Base-by-base conservation (phyloP, 2,888 invertebrate genomes). In the Spodoptera picta region DNA sequence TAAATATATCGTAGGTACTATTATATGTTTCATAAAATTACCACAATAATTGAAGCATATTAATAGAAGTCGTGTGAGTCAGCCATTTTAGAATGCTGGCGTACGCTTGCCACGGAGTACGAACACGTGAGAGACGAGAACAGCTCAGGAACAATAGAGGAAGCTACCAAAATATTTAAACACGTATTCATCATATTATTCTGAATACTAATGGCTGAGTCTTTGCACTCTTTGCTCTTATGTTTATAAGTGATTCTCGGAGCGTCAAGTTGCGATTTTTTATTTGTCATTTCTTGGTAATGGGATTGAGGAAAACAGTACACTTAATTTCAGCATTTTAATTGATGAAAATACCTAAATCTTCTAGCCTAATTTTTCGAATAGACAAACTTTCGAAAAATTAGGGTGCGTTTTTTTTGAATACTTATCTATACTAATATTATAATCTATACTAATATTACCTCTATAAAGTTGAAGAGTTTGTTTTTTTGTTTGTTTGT, bases 51-150 rank as follows among this genome's bases (percentile, higher is more conserved):
- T 73, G 54, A 48, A 63, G 63, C 24, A 44, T 71, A 63, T 73
- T 68, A 71, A 59, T 71, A 68, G 63, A 62, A 58, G 12, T 49
- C 51, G 62, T 58, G 9, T 70, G 73, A 71, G 48, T 68, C 71
- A 73, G 45, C 12, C 45, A 36, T 48, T 63, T 23, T 19, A 68
- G 63, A 68, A 55, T 63, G 73, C 41, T 55, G 50, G 24, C 57
- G 50, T 31, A 47, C 50, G 46, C 42, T 52, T 27, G 50, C 50
- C 27, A 27, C 57, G 45, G 43, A 42, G 41, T 54, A 63, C 58
- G 69, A 57, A 55, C 54, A 52, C 44, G 24, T 36, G 36, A 36
- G 31, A 19, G 24, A 24, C 31, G 47, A 46, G 54, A 46, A 41
- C 54, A 62, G 44, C 57, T 41, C 23, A 3, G 27, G 62, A 68